Percentiles rank a stretch among this genome's conserved stretches.
These are phyloP conservation scores for Calephelis virginiensis DNA, from an alignment of 1,140 invertebrate species.

Conservation along the genomic window DNA sequence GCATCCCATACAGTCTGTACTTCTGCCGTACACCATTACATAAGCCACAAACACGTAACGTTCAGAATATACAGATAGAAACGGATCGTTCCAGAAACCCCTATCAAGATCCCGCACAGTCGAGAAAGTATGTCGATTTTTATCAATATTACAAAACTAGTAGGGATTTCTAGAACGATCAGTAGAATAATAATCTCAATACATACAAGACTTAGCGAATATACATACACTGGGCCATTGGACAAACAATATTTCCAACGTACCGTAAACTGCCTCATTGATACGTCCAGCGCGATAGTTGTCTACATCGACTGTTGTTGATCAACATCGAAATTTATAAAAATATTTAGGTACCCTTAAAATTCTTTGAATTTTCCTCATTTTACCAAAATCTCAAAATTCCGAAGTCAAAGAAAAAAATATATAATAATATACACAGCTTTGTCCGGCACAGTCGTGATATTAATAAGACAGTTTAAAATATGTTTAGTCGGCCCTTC, in stretches of 20 bases:
- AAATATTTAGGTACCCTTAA: too few species aligned
- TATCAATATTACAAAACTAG: too few species aligned
- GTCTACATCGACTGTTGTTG: too few species aligned
- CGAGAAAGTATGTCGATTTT: neutral
- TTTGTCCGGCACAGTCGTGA: too few species aligned
- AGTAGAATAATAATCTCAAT: neutral
- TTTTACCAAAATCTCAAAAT: too few species aligned
- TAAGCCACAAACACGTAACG: constrained; percentile 31
- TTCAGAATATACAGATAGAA: constrained; percentile 36
- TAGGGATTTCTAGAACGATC: too few species aligned
- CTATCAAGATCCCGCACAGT: neutral
- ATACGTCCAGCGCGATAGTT: neutral
- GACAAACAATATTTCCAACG: neutral
- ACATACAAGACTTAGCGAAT: neutral
- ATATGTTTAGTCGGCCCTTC: neutral
- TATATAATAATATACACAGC: too few species aligned
- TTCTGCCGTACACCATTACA: constrained; percentile 29
- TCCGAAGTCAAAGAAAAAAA: too few species aligned
- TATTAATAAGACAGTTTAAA: constrained; percentile 3
- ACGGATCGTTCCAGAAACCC: constrained; percentile 6
- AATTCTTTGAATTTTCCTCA: too few species aligned
- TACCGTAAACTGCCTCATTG: neutral
- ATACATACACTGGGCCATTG: neutral
- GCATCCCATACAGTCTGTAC: constrained; percentile 1
- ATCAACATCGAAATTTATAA: too few species aligned